Conservation (phyloP, 2,888 invertebrate species). For the Heterodera filipjevi region DNA sequence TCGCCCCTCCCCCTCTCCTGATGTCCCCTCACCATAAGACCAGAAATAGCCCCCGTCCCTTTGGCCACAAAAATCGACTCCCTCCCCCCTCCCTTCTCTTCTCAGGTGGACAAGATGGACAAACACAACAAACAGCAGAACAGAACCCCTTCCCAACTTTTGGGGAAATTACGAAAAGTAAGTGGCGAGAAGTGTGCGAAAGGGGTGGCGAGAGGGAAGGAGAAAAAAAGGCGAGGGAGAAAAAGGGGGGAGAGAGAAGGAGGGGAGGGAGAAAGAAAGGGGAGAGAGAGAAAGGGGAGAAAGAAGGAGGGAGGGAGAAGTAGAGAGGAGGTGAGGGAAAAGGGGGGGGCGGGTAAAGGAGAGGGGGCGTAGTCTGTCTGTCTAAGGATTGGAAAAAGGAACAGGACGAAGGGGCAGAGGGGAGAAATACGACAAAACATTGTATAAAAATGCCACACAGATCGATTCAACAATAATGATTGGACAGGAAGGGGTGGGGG, state of each 20-base stretch:
- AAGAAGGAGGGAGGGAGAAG: neutral
- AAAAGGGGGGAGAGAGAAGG: neutral
- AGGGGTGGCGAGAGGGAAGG: neutral
- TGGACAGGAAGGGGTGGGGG: no score
- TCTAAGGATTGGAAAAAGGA: no score
- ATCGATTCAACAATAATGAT: no score
- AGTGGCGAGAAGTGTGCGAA: constrained; percentile 7
- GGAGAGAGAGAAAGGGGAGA: neutral
- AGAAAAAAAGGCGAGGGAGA: neutral
- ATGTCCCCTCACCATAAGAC: neutral
- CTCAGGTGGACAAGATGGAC: constrained; percentile 1
- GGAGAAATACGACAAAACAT: no score
- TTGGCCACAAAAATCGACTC: constrained; percentile 10
- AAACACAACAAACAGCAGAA: constrained; percentile 7
- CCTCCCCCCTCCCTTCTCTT: neutral
- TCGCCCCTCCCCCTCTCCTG: neutral
- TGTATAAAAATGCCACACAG: no score
- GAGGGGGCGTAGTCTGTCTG: neutral
- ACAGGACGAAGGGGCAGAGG: no score
- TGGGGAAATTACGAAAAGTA: constrained; percentile 4
- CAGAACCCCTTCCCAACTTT: neutral
- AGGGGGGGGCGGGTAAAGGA: neutral
- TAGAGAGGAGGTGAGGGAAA: no score
- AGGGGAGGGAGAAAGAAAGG: neutral
- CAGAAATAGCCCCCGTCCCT: constrained; percentile 7